phyloP scores from a whole-genome alignment of 2,113 vertebrate genomes.

The Ptychochromis oligacanthus region DNA sequence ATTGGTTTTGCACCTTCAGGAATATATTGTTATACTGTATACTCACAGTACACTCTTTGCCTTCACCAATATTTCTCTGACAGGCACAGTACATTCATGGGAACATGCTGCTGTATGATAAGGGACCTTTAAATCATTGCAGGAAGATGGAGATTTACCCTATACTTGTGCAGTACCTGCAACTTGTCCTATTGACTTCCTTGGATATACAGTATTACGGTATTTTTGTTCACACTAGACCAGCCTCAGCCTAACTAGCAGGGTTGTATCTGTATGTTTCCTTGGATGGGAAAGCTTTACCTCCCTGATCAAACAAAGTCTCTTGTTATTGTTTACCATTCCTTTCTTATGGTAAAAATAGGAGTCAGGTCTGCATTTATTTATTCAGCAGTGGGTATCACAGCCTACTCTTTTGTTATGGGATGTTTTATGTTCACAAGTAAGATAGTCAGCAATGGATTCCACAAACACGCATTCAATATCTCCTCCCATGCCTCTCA shows the following conservation, averaged over 20 bases:
- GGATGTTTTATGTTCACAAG: constrained; percentile 51
- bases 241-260: neutral
- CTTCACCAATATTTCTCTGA: constrained; percentile 23
- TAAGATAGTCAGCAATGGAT: constrained; percentile 37
- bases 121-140: constrained; percentile 16
- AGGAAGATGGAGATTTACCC: neutral
- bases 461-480: constrained; percentile 34
- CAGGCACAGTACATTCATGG: constrained; percentile 4
- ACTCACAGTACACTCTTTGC: constrained; percentile 4
- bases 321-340: constrained; percentile 33
- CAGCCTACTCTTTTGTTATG: constrained; percentile 29
- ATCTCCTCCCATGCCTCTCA: constrained; percentile 27
- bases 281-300: constrained; percentile 27
- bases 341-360: constrained; percentile 25
- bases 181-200: constrained; percentile 22
- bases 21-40: constrained; percentile 5
- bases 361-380: constrained; percentile 36
- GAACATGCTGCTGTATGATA: constrained; percentile 12
- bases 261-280: neutral
- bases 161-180: constrained; percentile 23
- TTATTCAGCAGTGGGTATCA: constrained; percentile 48
- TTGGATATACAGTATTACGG: constrained; percentile 4
- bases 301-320: constrained; percentile 29
- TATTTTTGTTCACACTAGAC: constrained; percentile 22
- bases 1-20: neutral